These are phyloP conservation scores for Stratiolaelaps scimitus DNA, from an alignment of 1,140 invertebrate species.

Conservation along the genomic window DNA sequence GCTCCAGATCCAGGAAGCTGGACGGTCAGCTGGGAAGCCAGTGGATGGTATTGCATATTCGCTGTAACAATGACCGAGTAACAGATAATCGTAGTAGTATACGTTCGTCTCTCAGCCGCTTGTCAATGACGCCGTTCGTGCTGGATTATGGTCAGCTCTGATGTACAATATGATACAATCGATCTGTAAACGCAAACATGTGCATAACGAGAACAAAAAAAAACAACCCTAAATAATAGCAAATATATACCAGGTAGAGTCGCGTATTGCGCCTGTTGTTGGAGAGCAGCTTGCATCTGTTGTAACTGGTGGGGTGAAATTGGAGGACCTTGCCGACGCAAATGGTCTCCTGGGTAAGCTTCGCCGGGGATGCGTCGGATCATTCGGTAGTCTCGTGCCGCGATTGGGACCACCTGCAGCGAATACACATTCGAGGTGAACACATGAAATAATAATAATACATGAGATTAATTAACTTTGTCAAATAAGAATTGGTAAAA, in stretches of 20 bases:
- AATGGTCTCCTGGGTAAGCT: conserved; percentile 20
- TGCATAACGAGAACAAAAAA: too few relatives aligned
- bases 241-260: conserved; percentile 9
- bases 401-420: conserved; percentile 10
- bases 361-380: conserved; percentile 25
- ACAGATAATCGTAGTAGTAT: too few relatives aligned
- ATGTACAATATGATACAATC: too few relatives aligned
- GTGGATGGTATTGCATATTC: conserved; percentile 21
- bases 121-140: too few relatives aligned
- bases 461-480: too few relatives aligned
- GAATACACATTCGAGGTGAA: too few relatives aligned
- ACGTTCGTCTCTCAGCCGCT: too few relatives aligned
- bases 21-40: conserved; percentile 19
- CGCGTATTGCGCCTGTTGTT: conserved; percentile 12
- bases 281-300: not conserved
- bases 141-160: too few relatives aligned
- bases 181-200: too few relatives aligned
- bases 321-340: not conserved
- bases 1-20: not conserved
- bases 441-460: too few relatives aligned
- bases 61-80: not conserved
- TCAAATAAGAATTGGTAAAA: too few relatives aligned
- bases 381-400: conserved; percentile 13
- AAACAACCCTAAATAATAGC: not conserved
- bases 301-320: conserved; percentile 4